A percentile compares a stretch with the other conserved stretches of the same genome.
phyloP scores from a whole-genome alignment of 2,888 invertebrate species.

The Ernsta delagoae region DNA sequence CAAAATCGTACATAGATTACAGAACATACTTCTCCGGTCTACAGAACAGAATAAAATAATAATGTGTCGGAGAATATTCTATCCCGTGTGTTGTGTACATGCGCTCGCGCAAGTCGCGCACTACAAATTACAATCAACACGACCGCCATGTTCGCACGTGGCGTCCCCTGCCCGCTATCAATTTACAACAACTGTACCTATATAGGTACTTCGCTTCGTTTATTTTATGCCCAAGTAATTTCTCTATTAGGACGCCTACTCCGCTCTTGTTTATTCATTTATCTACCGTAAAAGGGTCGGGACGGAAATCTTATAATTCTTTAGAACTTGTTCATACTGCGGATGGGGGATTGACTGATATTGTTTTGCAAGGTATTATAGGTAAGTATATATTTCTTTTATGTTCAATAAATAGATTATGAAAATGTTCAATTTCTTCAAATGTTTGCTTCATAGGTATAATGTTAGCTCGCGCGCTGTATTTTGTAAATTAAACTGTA shows the following conservation, averaged over 20 bases:
- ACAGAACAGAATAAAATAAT: too few relatives aligned
- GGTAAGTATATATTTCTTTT: too few relatives aligned
- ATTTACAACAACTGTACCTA: conserved; percentile 55
- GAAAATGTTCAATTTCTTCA: too few relatives aligned
- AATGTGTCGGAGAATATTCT: conserved; percentile 67
- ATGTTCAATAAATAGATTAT: too few relatives aligned
- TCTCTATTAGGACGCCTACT: conserved; percentile 74
- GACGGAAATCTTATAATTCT: conserved; percentile 41
- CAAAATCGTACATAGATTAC: too few relatives aligned
- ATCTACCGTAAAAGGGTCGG: conserved; percentile 40
- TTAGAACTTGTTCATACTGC: conserved; percentile 37
- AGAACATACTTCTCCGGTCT: too few relatives aligned
- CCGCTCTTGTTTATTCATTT: conserved; percentile 44
- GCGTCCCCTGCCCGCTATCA: conserved; percentile 74
- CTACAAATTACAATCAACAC: conserved; percentile 85
- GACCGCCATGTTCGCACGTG: conserved; percentile 78
- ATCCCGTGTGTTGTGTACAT: conserved; percentile 52
- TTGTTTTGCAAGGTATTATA: neutral
- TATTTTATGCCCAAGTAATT: conserved; percentile 65
- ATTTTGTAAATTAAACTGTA: too few relatives aligned
- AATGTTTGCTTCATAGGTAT: too few relatives aligned
- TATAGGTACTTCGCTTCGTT: neutral
- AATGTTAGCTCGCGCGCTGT: too few relatives aligned
- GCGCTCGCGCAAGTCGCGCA: conserved; percentile 73
- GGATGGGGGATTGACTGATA: conserved; percentile 21